Evolutionary conservation across 2,113 vertebrate genomes (phyloP).

Genomic region (Callorhinus ursinus): DNA sequence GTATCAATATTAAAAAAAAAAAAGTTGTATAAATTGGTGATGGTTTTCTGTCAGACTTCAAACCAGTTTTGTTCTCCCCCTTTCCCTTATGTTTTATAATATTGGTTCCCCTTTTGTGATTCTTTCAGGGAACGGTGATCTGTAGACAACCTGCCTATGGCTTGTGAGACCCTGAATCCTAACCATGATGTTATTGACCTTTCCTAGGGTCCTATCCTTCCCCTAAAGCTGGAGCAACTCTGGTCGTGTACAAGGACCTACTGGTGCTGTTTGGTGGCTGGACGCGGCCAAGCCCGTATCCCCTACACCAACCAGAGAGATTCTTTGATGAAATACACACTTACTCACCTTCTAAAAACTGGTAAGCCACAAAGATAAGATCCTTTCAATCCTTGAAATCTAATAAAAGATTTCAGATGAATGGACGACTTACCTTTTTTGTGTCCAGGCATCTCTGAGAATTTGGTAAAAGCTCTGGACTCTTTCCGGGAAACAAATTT

Average conservation of each 20-base stretch:
- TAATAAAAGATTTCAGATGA: not conserved
- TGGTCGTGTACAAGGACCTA: constrained; percentile 97
- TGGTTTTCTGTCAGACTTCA: constrained; percentile 63
- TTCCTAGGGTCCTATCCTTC: constrained; percentile 96
- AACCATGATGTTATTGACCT: constrained; percentile 3
- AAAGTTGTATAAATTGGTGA: constrained; percentile 49
- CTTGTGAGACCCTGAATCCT: not conserved
- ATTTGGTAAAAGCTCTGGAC: constrained; percentile 8
- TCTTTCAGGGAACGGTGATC: accelerated
- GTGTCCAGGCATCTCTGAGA: not conserved
- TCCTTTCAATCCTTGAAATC: not conserved
- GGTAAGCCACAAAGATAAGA: constrained; percentile 86
- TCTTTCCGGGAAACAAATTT: not conserved
- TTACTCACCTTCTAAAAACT: constrained; percentile 98
- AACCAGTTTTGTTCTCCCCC: constrained; percentile 16
- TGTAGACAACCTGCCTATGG: accelerated
- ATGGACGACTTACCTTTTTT: not conserved
- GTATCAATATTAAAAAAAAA: not conserved
- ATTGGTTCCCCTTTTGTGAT: not conserved
- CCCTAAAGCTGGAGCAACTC: constrained; percentile 97
- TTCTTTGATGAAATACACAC: constrained; percentile 99
- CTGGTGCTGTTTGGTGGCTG: constrained; percentile 98
- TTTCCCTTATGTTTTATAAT: not conserved
- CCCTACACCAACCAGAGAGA: constrained; percentile 97
- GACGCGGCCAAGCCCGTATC: constrained; percentile 98